A percentile compares a stretch with the other conserved stretches of the same genome.
These are phyloP conservation scores for Scaptomyza flava DNA, from an alignment of 2,888 invertebrate genomes.

Conservation along the genomic window DNA sequence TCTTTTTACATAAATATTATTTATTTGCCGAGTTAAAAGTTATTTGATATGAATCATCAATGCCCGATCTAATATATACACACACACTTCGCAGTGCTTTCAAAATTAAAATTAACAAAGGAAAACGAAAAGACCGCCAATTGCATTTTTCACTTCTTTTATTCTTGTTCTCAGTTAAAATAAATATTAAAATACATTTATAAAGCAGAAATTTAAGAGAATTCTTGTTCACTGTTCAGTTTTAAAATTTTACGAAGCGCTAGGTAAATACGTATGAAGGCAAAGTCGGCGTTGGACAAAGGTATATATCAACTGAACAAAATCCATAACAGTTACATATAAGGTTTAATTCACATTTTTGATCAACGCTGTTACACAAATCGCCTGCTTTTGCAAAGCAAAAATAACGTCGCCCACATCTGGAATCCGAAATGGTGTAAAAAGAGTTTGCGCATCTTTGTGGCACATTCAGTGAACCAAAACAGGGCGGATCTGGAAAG, in stretches of 20 bases:
- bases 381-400: slow-evolving; percentile 1
- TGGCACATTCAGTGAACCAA: background rate
- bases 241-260: too few relatives aligned
- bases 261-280: background rate
- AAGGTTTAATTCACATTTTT: background rate
- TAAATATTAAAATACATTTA: slow-evolving; percentile 46
- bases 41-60: slow-evolving; percentile 7
- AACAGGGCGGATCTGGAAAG: slow-evolving; percentile 6
- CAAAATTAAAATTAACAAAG: slow-evolving; percentile 33
- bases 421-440: background rate
- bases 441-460: background rate
- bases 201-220: slow-evolving; percentile 7
- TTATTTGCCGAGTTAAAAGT: slow-evolving; percentile 50
- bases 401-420: slow-evolving; percentile 9
- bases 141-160: slow-evolving; percentile 46
- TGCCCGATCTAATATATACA: slow-evolving; percentile 23
- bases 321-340: background rate
- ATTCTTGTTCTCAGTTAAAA: slow-evolving; percentile 56
- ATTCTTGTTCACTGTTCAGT: background rate
- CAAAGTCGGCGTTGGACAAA: slow-evolving; percentile 1
- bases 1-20: slow-evolving; percentile 42
- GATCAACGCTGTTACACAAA: background rate
- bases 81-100: slow-evolving; percentile 46
- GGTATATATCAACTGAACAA: background rate
- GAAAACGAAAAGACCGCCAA: slow-evolving; percentile 11